Conservation (phyloP, 2,888 invertebrate species). For the Lathronympha strigana region DNA sequence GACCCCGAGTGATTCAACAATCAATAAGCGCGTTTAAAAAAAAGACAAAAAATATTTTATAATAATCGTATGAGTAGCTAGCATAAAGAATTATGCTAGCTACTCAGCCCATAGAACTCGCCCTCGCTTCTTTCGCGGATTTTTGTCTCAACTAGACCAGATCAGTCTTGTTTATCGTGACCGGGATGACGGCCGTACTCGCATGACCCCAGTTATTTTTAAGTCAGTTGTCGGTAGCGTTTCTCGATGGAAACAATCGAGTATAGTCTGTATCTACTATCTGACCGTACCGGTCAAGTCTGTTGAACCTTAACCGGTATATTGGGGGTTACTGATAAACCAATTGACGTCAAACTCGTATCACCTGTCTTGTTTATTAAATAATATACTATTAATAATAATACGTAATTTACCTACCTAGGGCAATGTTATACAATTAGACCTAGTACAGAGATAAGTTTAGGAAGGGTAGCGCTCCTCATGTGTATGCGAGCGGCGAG, state of each 20-base stretch:
- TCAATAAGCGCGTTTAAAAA: too few species aligned
- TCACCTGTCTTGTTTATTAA: conserved; percentile 24
- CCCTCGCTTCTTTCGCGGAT: conserved; percentile 44
- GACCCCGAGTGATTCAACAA: too few species aligned
- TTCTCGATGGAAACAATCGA: conserved; percentile 51
- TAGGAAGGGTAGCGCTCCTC: not conserved
- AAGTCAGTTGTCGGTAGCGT: conserved; percentile 32
- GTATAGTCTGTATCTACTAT: not conserved
- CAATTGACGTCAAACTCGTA: conserved; percentile 32
- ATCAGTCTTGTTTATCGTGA: conserved; percentile 44
- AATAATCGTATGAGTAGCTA: too few species aligned
- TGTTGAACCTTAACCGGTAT: conserved; percentile 23
- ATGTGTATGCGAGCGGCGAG: too few species aligned
- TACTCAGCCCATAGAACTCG: too few species aligned
- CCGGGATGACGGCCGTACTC: conserved; percentile 18
- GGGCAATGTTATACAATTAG: not conserved
- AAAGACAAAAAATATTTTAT: too few species aligned
- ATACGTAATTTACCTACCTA: too few species aligned
- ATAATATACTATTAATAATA: too few species aligned
- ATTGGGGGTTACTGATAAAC: conserved; percentile 31
- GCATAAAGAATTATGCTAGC: too few species aligned
- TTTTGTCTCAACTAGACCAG: conserved; percentile 42
- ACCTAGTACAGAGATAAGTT: not conserved
- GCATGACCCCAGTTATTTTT: conserved; percentile 25
- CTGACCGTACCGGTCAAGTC: conserved; percentile 18